Evolutionary conservation across 2,113 vertebrate genomes (phyloP).

Genomic region (Pimephales promelas): DNA sequence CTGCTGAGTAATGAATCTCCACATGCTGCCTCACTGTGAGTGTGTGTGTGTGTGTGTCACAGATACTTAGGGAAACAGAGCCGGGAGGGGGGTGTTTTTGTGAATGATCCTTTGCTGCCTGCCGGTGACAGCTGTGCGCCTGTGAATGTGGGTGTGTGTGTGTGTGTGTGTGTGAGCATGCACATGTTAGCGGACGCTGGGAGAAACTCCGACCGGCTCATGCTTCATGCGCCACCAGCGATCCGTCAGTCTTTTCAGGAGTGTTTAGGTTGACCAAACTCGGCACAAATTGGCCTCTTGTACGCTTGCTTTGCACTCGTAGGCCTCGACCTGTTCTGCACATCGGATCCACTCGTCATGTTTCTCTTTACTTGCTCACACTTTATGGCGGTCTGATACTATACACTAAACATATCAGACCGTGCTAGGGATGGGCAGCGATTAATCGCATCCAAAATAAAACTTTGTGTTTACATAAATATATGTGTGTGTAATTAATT

Average conservation of each 20-base stretch:
- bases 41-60: constrained; percentile 62
- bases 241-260: constrained; percentile 56
- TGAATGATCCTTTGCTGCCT: constrained; percentile 77
- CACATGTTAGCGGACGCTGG: constrained; percentile 53
- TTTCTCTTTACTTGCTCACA: neutral
- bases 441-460: too few relatives aligned
- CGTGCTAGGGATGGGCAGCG: too few relatives aligned
- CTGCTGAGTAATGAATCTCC: constrained; percentile 80
- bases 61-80: constrained; percentile 69
- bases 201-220: constrained; percentile 69
- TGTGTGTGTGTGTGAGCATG: constrained; percentile 43
- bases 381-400: neutral
- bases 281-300: constrained; percentile 12
- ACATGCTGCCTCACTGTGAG: constrained; percentile 68
- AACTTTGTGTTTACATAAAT: too few relatives aligned
- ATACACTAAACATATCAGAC: neutral
- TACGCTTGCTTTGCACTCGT: neutral
- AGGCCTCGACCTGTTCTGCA: neutral
- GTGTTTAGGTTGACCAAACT: constrained; percentile 32
- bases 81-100: constrained; percentile 62
- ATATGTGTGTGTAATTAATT: too few relatives aligned
- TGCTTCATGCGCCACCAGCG: constrained; percentile 67
- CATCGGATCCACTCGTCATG: neutral
- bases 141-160: constrained; percentile 58
- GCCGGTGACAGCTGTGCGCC: constrained; percentile 75